These are phyloP conservation scores for Enteromius radiatus DNA, from an alignment of 2,797 vertebrate species.

Conservation along the genomic window DNA sequence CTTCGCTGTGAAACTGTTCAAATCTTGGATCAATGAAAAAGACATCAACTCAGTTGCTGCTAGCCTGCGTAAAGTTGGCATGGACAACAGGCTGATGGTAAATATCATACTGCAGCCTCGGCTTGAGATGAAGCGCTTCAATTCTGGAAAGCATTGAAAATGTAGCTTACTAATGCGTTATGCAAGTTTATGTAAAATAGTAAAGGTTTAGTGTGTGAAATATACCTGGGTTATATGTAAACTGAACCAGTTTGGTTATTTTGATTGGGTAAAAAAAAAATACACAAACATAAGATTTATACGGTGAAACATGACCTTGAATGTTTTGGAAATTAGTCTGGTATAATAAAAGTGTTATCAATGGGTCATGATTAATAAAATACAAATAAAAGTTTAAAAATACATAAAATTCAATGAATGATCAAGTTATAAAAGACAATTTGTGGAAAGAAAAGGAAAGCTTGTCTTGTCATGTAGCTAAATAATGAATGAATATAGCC, in stretches of 20 bases:
- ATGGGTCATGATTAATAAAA: too few species aligned
- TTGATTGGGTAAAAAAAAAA: too few species aligned
- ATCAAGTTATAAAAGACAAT: too few species aligned
- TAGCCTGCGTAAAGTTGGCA: slow-evolving; percentile 94
- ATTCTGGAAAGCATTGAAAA: too few species aligned
- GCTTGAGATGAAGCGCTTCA: background rate
- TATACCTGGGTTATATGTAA: background rate
- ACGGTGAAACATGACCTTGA: background rate
- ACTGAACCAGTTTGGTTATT: too few species aligned
- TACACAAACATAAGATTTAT: too few species aligned
- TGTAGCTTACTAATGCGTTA: background rate
- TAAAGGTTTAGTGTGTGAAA: background rate
- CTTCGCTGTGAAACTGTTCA: slow-evolving; percentile 97
- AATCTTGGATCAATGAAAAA: slow-evolving; percentile 97
- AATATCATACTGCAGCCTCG: slow-evolving; percentile 39
- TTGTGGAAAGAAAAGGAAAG: too few species aligned
- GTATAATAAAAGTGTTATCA: background rate
- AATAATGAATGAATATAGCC: background rate
- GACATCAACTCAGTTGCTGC: slow-evolving; percentile 93
- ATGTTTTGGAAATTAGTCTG: background rate
- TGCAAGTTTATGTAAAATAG: background rate
- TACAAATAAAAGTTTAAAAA: too few species aligned
- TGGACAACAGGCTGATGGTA: slow-evolving; percentile 97
- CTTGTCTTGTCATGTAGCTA: background rate
- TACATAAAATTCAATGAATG: too few species aligned